These are phyloP conservation scores for Cotesia chilonis DNA, from an alignment of 1,140 invertebrate genomes.

Conservation along the genomic window DNA sequence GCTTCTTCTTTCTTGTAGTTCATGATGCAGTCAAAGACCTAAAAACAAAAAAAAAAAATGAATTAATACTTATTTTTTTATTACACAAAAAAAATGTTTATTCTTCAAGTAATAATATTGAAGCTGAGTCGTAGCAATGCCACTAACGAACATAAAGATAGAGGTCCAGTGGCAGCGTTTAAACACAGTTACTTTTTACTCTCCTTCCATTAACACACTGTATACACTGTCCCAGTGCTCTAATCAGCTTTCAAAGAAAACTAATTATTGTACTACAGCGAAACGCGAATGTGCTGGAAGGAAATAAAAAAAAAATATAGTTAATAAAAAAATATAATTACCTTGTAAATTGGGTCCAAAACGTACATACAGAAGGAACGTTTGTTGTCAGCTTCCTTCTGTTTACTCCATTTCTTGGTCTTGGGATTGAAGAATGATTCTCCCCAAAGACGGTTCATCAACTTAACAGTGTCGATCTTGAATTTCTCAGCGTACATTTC, in stretches of 20 bases:
- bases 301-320: not conserved
- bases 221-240: constrained; percentile 60
- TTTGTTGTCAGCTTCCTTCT: constrained; percentile 88
- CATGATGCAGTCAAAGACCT: constrained; percentile 97
- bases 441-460: constrained; percentile 97
- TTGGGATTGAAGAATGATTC: constrained; percentile 98
- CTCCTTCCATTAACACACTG: constrained; percentile 66
- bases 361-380: constrained; percentile 99
- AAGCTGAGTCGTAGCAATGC: constrained; percentile 65
- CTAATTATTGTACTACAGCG: constrained; percentile 57
- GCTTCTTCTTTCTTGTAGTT: constrained; percentile 97
- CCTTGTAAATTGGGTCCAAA: constrained; percentile 98
- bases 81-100: constrained; percentile 5
- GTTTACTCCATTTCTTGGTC: constrained; percentile 98
- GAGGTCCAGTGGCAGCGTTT: constrained; percentile 73
- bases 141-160: constrained; percentile 73
- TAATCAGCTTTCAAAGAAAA: constrained; percentile 41
- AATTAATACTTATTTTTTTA: constrained; percentile 19
- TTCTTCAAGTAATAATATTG: constrained; percentile 39
- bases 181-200: constrained; percentile 55
- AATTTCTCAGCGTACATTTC: constrained; percentile 99
- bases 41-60: constrained; percentile 25
- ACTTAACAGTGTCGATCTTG: constrained; percentile 95
- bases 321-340: constrained; percentile 49
- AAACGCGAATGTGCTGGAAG: constrained; percentile 67